A percentile compares a stretch with the other conserved stretches of the same genome.
phyloP scores from a whole-genome alignment of 2,797 vertebrate species.

The Eospalax fontanierii region DNA sequence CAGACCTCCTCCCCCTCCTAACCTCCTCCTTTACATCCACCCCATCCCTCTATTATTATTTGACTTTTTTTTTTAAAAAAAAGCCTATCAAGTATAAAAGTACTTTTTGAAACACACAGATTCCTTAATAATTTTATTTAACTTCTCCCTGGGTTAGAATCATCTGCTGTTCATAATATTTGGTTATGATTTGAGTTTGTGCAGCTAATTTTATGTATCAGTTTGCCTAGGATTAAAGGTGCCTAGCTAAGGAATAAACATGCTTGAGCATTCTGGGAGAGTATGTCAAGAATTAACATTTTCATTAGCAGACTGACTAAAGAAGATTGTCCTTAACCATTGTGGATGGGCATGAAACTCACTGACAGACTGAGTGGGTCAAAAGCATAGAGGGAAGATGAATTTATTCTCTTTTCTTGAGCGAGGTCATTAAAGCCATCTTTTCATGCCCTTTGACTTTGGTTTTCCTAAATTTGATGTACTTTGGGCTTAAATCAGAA shows the following conservation, averaged over 20 bases:
- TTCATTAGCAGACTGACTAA: background rate
- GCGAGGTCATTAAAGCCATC: background rate
- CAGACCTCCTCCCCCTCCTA: too few relatives aligned
- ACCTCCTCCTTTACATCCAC: too few relatives aligned
- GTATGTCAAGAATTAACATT: background rate
- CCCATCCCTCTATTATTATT: too few relatives aligned
- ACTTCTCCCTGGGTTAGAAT: background rate
- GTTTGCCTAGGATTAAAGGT: too few relatives aligned
- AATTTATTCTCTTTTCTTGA: background rate
- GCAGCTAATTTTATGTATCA: background rate
- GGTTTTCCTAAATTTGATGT: background rate
- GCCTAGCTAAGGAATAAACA: background rate
- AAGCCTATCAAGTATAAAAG: too few relatives aligned
- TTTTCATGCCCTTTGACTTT: too few relatives aligned
- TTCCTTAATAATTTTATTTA: too few relatives aligned
- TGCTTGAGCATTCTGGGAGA: background rate
- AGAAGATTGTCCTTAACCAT: background rate
- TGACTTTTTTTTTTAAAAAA: too few relatives aligned
- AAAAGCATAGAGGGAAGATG: too few relatives aligned
- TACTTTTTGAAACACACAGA: too few relatives aligned
- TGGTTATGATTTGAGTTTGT: background rate
- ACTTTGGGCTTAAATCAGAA: background rate
- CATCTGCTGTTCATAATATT: background rate
- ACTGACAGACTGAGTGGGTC: too few relatives aligned
- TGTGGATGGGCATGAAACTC: background rate